A percentile compares a stretch with the other conserved stretches of the same genome.
Conservation (phyloP, 2,797 vertebrate species). For the Tympanoctomys barrerae region DNA sequence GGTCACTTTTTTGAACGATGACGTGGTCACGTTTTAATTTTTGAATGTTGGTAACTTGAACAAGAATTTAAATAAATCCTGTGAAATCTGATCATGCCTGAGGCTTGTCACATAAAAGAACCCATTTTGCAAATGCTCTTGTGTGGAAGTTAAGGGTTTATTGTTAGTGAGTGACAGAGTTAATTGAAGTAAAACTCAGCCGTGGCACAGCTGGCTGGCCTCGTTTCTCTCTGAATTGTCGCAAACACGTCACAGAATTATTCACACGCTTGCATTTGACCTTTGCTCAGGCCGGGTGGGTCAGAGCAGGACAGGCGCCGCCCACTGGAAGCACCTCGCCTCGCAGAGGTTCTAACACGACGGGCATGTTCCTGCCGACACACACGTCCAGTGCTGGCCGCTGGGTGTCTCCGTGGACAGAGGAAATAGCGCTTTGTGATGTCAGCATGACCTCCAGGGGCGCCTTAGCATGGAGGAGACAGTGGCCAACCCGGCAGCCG, state of each 20-base stretch:
- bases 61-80: background rate
- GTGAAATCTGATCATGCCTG: background rate
- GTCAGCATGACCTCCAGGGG: background rate
- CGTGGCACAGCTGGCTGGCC: background rate
- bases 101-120: background rate
- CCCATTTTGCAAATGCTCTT: background rate
- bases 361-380: background rate
- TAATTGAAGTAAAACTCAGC: constrained; percentile 31
- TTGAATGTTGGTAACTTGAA: background rate
- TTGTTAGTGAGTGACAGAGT: constrained; percentile 41
- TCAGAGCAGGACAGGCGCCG: background rate
- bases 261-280: background rate
- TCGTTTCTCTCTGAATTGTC: background rate
- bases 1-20: background rate
- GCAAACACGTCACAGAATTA: background rate
- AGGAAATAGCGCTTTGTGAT: background rate
- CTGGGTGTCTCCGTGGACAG: background rate
- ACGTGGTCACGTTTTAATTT: background rate
- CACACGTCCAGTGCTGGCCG: background rate
- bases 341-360: background rate
- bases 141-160: background rate
- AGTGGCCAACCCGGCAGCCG: background rate
- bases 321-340: background rate
- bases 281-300: background rate
- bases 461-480: background rate